Base-by-base conservation (phyloP, 2,888 invertebrate species). In the Stramonita haemastoma region DNA sequence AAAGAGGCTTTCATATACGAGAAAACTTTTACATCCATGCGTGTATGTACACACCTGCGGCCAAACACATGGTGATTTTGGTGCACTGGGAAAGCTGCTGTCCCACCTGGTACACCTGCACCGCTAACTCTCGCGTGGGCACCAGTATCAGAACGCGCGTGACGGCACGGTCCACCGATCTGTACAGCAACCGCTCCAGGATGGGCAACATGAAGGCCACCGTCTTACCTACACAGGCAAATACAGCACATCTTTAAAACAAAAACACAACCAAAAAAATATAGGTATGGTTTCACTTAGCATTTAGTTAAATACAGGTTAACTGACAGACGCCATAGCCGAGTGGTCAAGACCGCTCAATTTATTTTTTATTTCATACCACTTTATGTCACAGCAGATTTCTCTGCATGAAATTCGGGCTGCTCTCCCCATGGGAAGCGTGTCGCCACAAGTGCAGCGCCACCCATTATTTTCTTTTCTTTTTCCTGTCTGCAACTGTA, bases 171-270 rank as follows among this genome's bases (percentile, higher is more conserved):
- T 97, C 97, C 70, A 97, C 97, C 0, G 99, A 98, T 93, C 98
- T 97, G 96, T 98, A 99, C 22, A 99, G 96, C 91, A 99, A 97
- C 91, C 99, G 97, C 96, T 99, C 99, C 88, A 99, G 95, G 1
- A 99, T 98, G 0, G 99, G 99, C 93, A 99, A 96, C 98, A 99
- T 99, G 96, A 99, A 99, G 0, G 99, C 99, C 0, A 99, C 99
- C 0, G 99, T 99, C 97, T 99, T 99, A 89, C 99, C 99, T 15
- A 98, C 98, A 66, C 19, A 22, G 17, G 19, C 66, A 66, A 66
- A 66, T 6, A 36, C 19, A 15, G 19, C 15, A 66, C 5, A 66
- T 26, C 19, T 26, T 66, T 66, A 0, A 17, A 0, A 17, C 5
- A 66, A 66, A 66, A 66, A 66, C 17, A 66, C 5, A 66, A 60